Evolutionary conservation across 2,888 invertebrate genomes (phyloP).

Genomic region (Eurytoma adleriae): DNA sequence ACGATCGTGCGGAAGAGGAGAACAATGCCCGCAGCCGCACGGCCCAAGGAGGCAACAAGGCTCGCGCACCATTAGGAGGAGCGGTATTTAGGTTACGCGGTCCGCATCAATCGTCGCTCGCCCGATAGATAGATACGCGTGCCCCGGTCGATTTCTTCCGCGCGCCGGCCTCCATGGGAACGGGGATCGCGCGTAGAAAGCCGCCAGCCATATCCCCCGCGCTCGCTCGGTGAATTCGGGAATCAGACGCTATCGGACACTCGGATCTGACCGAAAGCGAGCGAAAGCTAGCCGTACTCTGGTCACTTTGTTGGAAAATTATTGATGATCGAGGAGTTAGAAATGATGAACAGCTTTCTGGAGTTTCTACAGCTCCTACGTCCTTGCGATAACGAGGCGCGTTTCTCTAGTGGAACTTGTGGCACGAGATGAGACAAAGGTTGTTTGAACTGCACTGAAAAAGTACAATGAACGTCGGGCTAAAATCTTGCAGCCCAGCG

Average conservation of each 20-base stretch:
- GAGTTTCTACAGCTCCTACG: no score
- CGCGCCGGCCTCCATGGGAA: conserved; percentile 25
- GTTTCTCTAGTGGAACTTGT: no score
- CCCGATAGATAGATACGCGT: conserved; percentile 23
- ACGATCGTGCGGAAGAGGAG: background rate
- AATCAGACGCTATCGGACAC: conserved; percentile 46
- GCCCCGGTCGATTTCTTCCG: conserved; percentile 5
- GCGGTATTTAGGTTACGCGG: conserved; percentile 41
- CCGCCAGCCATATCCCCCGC: background rate
- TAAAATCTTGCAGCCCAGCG: no score
- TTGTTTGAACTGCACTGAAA: no score
- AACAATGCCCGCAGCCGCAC: background rate
- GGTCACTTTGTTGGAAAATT: background rate
- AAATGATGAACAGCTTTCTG: no score
- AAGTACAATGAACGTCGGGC: no score
- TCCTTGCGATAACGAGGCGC: no score
- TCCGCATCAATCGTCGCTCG: conserved; percentile 44
- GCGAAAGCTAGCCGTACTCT: conserved; percentile 14
- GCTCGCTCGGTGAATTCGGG: conserved; percentile 30
- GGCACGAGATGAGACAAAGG: no score
- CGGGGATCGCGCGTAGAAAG: conserved; percentile 1
- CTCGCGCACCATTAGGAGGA: background rate
- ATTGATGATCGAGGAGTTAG: background rate
- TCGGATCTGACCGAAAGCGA: background rate
- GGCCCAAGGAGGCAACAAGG: background rate